Percentiles rank a stretch among this genome's conserved stretches.
phyloP scores from a whole-genome alignment of 2,888 invertebrate genomes.

The Epirrhoe tristata region DNA sequence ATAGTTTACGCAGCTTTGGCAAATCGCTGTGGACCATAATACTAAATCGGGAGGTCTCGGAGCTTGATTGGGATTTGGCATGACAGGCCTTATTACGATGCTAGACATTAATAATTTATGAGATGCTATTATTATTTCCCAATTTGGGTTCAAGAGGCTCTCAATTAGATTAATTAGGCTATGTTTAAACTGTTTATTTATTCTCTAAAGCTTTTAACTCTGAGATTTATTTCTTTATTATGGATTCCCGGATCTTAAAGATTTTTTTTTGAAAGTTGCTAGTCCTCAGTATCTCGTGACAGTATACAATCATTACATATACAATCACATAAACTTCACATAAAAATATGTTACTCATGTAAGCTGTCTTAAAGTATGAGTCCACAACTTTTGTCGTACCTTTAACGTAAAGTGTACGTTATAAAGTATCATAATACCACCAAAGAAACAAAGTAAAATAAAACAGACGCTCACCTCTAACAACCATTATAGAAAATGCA shows the following conservation, averaged over 20 bases:
- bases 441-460: neutral
- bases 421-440: neutral
- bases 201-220: neutral
- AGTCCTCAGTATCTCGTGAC: too few relatives aligned
- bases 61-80: constrained; percentile 40
- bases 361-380: too few relatives aligned
- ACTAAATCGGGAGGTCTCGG: constrained; percentile 39
- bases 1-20: constrained; percentile 43
- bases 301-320: too few relatives aligned
- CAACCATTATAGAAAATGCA: constrained; percentile 22
- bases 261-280: too few relatives aligned
- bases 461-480: neutral
- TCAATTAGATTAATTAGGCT: constrained; percentile 9
- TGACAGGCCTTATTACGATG: constrained; percentile 33
- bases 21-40: constrained; percentile 39
- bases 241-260: too few relatives aligned
- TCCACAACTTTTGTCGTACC: too few relatives aligned
- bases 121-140: constrained; percentile 16
- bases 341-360: too few relatives aligned
- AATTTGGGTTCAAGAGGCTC: constrained; percentile 8
- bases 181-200: neutral
- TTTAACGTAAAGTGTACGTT: too few relatives aligned
- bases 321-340: too few relatives aligned
- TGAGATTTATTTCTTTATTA: neutral
- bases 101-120: constrained; percentile 17